These are phyloP conservation scores for Alces alces DNA, from an alignment of 2,113 vertebrate genomes.

Conservation along the genomic window DNA sequence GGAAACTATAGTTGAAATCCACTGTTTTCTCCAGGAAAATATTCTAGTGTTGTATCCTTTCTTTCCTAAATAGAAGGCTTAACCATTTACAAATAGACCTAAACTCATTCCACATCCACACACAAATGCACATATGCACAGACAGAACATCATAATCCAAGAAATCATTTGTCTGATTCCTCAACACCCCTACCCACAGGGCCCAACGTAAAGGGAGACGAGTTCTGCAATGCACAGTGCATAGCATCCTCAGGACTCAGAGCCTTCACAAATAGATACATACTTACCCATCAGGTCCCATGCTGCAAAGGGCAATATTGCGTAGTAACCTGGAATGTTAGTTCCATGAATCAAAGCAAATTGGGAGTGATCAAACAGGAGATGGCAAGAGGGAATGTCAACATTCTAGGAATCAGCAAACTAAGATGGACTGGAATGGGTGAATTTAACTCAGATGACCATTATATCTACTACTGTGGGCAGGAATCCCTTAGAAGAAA, in stretches of 20 bases:
- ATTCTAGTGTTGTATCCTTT: not conserved
- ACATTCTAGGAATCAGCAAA: not conserved
- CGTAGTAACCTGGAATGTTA: not conserved
- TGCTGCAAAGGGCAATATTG: not conserved
- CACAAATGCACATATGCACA: not conserved
- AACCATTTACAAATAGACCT: not conserved
- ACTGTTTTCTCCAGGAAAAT: not conserved
- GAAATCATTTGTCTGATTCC: not conserved
- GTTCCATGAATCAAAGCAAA: not conserved
- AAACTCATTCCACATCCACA: not conserved
- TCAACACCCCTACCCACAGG: not conserved
- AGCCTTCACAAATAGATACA: not conserved
- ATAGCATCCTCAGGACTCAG: not conserved
- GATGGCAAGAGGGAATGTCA: not conserved
- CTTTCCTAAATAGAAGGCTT: not conserved
- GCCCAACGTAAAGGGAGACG: not conserved
- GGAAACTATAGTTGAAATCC: not conserved
- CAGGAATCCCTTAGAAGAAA: not conserved
- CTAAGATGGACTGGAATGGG: not conserved
- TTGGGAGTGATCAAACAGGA: not conserved
- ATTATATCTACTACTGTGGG: not conserved
- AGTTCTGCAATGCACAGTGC: not conserved
- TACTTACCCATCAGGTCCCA: not conserved
- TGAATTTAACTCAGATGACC: not conserved
- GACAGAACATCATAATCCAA: not conserved